Base-by-base conservation (phyloP, 2,888 invertebrate species). In the Andrena bucephala region DNA sequence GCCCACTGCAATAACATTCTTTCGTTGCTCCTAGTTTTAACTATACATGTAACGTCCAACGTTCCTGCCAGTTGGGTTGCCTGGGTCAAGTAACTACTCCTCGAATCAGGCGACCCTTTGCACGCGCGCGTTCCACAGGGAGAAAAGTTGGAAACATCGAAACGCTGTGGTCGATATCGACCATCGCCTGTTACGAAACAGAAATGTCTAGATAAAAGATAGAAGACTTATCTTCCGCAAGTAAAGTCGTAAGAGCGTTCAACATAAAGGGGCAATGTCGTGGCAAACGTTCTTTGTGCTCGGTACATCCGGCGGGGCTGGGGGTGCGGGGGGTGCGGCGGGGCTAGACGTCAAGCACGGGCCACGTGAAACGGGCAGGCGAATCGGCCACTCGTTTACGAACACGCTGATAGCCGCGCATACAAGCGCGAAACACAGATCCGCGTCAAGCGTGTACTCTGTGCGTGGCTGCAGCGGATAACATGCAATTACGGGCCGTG, bases 401-500 rank as follows among this genome's bases (percentile, higher is more conserved):
- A 62, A 81, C 84, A 74, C 76, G 76, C 77, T 77, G 82, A 83
- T 83, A 76, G 76, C 27, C 73, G 24, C 68, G 50, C 71, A 62
- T 62, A 60, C 66, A 8, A 31, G 71, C 57, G 52, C 59, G 59
- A n/a, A 10, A 48, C 62, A 68, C 71, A 67, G 74, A 57, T 67
- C 70, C 76, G 50, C 63, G 81, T 52, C 72, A 70, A 63, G 63
- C 74, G 42, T 69, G 62, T 75, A 62, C 69, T 62, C 69, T 70
- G 69, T 77, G 87, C 85, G 87, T 83, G 89, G 87, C 77, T 81
- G 87, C 88, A 85, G 86, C 87, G 91, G 91, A 91, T 92, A 93
- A 93, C 92, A 92, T 93, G 93, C 93, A 93, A 93, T 93, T 93
- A 93, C 93, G 91, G 92, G 89, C 92, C 92, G 91, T 93, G 93